These are phyloP conservation scores for Gymnothorax reevesii DNA, from an alignment of 2,797 vertebrate genomes.

Conservation along the genomic window DNA sequence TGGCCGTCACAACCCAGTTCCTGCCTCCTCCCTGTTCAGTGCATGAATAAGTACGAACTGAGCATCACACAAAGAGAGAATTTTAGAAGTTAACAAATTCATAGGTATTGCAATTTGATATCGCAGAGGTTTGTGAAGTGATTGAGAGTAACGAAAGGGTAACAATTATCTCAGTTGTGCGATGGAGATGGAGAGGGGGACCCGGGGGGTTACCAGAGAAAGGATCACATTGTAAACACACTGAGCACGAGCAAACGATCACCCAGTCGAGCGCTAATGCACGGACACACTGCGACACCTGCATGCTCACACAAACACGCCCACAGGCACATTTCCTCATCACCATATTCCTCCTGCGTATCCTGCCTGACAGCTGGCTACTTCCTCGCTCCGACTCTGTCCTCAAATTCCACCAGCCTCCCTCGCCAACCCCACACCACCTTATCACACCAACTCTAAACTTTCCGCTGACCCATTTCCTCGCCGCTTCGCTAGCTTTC, in stretches of 20 bases:
- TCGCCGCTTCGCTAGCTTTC: neutral
- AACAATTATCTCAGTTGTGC: too few species aligned
- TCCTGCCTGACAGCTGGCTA: constrained; percentile 28
- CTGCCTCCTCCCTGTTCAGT: neutral
- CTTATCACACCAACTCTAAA: constrained; percentile 44
- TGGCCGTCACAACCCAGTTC: neutral
- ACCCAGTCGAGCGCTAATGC: neutral
- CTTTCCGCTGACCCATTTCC: neutral
- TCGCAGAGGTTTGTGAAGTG: neutral
- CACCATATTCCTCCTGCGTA: neutral
- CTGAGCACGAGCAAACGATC: neutral
- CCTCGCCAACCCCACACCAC: constrained; percentile 33
- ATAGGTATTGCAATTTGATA: neutral
- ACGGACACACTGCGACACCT: constrained; percentile 11
- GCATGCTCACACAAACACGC: constrained; percentile 41
- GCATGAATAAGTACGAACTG: neutral
- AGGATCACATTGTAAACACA: neutral
- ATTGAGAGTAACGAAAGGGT: neutral
- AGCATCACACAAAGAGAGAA: neutral
- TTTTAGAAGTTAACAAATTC: neutral
- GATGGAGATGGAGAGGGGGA: neutral
- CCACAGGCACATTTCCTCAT: constrained; percentile 38
- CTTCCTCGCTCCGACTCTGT: neutral
- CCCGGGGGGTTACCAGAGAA: neutral
- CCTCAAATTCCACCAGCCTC: constrained; percentile 13